Evolutionary conservation across 2,113 vertebrate genomes (phyloP), one percentile per base, ranked within the genome.

Genomic region (Pongo abelii): DNA sequence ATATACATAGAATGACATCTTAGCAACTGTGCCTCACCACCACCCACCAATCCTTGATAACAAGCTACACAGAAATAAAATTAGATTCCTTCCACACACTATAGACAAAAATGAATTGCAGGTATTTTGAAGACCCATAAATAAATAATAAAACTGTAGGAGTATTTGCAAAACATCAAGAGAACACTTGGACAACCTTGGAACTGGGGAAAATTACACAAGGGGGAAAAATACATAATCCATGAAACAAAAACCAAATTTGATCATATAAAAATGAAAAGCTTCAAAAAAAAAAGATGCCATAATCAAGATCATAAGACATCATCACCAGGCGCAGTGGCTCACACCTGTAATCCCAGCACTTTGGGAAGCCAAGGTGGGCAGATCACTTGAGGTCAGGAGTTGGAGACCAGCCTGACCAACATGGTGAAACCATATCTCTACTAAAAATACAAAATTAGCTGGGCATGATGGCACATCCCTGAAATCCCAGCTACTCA

Each of bases 41-140:
- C 5, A 22, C 38, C 3, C 1, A 27, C 35, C n/a, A 43, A 4
- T 11, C 9, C 25, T 38, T 4, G 2, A 64, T 67, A 67, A 92
- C 16, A 88, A 93, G 14, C 46, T 85, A 74, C 13, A 75, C 48
- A 89, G 74, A 97, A 96, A 84, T 87, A 52, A 93, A 57, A 17
- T 57, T 80, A 91, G 78, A 74, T 52, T 69, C 78, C 75, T 86
- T 81, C 46, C 57, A 57, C 23, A 69, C 0, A 67, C 20, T 89
- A 23, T 16, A 30, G 20, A 94, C 32, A 93, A 97, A 97, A 86
- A 25, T 40, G 46, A 90, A 69, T 88, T 38, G 2, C 14, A 93
- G 59, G 13, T 93, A 46, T 38, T 9, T 61, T 74, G 52, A 89
- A 93, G 57, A 91, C 22, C 40, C 14, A 64, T 61, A 27, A 64